A percentile compares a stretch with the other conserved stretches of the same genome.
These are phyloP conservation scores for Acanthacorydalis orientalis DNA, from an alignment of 2,888 invertebrate species.

Conservation along the genomic window DNA sequence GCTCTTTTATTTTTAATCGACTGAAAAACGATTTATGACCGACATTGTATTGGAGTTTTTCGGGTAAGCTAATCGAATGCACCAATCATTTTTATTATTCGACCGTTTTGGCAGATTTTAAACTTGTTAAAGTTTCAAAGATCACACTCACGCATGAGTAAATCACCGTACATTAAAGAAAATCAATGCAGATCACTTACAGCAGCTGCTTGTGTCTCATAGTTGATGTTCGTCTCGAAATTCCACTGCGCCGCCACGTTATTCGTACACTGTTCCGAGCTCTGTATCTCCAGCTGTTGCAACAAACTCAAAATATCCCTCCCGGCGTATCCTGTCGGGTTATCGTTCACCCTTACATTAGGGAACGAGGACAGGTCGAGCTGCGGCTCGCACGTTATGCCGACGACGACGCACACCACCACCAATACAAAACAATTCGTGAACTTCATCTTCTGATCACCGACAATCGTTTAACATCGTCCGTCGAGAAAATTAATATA, in stretches of 20 bases:
- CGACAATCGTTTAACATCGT: no score
- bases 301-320: constrained; percentile 38
- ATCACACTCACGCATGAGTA: no score
- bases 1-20: no score
- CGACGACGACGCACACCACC: not conserved
- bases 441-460: not conserved
- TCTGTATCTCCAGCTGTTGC: constrained; percentile 54
- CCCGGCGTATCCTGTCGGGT: constrained; percentile 26
- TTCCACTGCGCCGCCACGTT: constrained; percentile 83
- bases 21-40: no score
- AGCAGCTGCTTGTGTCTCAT: constrained; percentile 64
- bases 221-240: constrained; percentile 76
- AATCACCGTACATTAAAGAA: no score
- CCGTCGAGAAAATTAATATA: no score
- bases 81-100: no score
- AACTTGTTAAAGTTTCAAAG: no score
- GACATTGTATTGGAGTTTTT: no score
- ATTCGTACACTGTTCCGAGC: constrained; percentile 64
- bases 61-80: no score
- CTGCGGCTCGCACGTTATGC: constrained; percentile 23
- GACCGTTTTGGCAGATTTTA: no score
- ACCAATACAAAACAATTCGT: not conserved
- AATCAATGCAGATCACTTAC: constrained; percentile 36
- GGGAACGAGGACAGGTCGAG: constrained; percentile 36
- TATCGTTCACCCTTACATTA: not conserved